Percentiles rank a stretch among this genome's conserved stretches.
These are phyloP conservation scores for Parasteatoda tepidariorum DNA, from an alignment of 1,140 invertebrate species.

Conservation along the genomic window DNA sequence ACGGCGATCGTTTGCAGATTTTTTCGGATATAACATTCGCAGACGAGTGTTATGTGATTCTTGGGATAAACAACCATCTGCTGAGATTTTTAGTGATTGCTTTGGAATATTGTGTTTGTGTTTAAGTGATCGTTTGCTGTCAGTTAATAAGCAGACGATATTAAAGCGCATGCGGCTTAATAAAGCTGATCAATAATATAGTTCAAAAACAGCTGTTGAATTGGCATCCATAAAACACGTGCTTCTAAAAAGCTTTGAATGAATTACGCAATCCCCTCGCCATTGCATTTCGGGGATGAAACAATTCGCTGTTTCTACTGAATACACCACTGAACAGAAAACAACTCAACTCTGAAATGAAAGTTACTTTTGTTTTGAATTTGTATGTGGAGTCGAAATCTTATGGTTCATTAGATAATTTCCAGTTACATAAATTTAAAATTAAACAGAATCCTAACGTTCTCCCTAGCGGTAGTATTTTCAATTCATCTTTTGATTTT, in stretches of 20 bases:
- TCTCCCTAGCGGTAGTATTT: too few species aligned
- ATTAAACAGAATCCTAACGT: background rate
- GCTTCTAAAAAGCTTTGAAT: conserved; percentile 7
- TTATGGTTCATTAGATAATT: background rate
- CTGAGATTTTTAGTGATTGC: background rate
- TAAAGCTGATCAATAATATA: background rate
- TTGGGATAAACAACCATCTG: background rate
- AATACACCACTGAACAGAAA: background rate
- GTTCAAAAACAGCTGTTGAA: background rate
- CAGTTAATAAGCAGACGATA: conserved; percentile 22
- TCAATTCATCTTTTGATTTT: too few species aligned
- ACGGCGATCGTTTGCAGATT: background rate
- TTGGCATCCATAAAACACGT: background rate
- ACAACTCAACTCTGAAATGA: background rate
- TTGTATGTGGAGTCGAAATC: too few species aligned
- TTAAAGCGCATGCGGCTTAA: background rate
- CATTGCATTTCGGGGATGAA: background rate
- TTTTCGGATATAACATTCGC: background rate
- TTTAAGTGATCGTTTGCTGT: background rate
- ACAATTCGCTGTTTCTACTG: background rate
- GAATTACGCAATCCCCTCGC: conserved; percentile 13
- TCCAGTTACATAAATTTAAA: background rate
- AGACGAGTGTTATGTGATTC: background rate
- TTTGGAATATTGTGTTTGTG: background rate
- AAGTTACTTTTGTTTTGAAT: background rate